Base-by-base conservation (phyloP, 1,140 invertebrate genomes). In the Rhagoletis zephyria region DNA sequence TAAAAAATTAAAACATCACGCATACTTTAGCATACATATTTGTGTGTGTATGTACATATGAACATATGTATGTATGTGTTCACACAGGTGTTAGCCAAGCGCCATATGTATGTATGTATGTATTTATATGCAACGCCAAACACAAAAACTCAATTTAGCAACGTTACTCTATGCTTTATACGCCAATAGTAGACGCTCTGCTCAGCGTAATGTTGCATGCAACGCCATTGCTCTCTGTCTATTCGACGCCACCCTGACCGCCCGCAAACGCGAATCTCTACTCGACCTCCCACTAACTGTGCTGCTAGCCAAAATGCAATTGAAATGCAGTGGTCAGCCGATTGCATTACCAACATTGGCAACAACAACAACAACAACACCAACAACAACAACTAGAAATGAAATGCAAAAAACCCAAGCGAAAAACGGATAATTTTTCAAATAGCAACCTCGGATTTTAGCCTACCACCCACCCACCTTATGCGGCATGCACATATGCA, bases 221-320 rank as follows among this genome's bases (percentile, higher is more conserved):
- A 81, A 59, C 74, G 56, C 74, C 74, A 81, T 56, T 81, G 74
- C 74, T 81, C 74, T 56, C 74, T 81, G 74, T 81, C 74, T 81
- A 81, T 81, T 81, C 30, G 16, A 6, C 48, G 74, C 74, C 48
- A 56, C 48, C 74, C 74, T 10, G 3, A 81, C 42, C 16, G n/a
- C 74, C 30, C 48, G 7, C 2, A 9, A 14, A 4, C 3, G 30
- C 9, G 74, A 14, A 30, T 30, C 30, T 30, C 30, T 30, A 48
- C 42, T 74, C 30, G 0, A 30, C 30, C 42, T 0, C 10, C 67
- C 40, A 0, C 16, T 14, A 67, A 3, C 42, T 2, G 14, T 4
- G 4, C 14, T 14, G 42, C 67, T 45, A 30, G 51, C 51, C 3
- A 74, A 74, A 30, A 56, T 56, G 74, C 74, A 81, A 81, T 30